Evolutionary conservation across 2,113 vertebrate species (phyloP).

Genomic region (Probosciger aterrimus): DNA sequence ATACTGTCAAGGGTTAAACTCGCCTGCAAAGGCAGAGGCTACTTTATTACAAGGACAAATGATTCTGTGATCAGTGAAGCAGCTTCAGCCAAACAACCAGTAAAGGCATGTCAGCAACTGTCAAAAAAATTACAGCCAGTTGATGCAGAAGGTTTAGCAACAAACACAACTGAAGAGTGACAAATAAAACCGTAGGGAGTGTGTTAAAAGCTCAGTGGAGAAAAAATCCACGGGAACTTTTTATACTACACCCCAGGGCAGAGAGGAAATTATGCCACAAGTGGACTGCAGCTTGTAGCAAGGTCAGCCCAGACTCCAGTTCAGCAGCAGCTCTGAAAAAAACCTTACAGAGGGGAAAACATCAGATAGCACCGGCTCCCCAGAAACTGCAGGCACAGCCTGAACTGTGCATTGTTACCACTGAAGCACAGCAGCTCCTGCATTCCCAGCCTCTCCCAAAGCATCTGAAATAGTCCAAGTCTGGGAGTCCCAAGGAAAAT

Average conservation of each 20-base stretch:
- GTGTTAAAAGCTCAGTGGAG: neutral
- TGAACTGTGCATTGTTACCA: neutral
- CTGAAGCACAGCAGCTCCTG: neutral
- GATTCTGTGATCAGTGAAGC: neutral
- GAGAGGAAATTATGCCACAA: constrained; percentile 1
- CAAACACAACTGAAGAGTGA: neutral
- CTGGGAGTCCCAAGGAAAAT: constrained; percentile 55
- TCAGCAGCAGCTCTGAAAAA: constrained; percentile 2
- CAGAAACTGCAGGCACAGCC: neutral
- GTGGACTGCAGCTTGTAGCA: neutral
- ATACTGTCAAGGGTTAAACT: neutral
- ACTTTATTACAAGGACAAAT: neutral
- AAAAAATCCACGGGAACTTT: constrained; percentile 32
- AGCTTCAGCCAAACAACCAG: constrained; percentile 21
- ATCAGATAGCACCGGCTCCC: neutral
- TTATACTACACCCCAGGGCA: neutral
- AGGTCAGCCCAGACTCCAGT: constrained; percentile 7
- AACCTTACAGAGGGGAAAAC: neutral
- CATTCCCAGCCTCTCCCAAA: constrained; percentile 30
- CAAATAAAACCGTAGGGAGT: neutral
- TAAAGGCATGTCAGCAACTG: constrained; percentile 36
- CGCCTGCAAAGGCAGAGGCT: neutral
- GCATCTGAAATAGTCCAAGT: constrained; percentile 25
- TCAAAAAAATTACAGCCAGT: constrained; percentile 31
- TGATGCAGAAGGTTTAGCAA: neutral